These are phyloP conservation scores for Mastomys natalensis DNA, from an alignment of 2,113 vertebrate species.

Conservation along the genomic window DNA sequence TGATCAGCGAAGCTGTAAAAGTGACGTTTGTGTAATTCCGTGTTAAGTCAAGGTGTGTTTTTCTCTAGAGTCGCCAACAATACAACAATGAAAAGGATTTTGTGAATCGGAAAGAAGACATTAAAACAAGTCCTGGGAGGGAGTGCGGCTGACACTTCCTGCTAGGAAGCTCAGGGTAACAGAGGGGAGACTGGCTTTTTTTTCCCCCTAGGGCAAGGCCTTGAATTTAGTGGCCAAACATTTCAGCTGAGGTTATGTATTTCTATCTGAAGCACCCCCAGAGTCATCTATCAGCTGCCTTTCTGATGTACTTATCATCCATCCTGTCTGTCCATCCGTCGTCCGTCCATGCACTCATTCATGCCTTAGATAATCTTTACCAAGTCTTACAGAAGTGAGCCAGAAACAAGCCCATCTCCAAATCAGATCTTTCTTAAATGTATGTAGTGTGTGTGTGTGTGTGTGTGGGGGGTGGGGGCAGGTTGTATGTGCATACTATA, in stretches of 20 bases:
- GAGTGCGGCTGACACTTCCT: background rate
- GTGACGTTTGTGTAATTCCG: background rate
- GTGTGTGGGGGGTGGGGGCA: no score
- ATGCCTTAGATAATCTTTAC: background rate
- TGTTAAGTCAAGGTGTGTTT: slow-evolving; percentile 32
- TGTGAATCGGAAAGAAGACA: slow-evolving; percentile 45
- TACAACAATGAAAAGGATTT: background rate
- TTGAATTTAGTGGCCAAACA: background rate
- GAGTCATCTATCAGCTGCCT: slow-evolving; percentile 24
- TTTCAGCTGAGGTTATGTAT: background rate
- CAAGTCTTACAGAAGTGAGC: background rate
- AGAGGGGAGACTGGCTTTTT: background rate
- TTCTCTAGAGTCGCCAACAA: slow-evolving; percentile 21
- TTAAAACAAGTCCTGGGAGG: background rate
- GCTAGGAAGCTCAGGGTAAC: background rate
- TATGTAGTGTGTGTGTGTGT: background rate
- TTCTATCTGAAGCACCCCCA: background rate
- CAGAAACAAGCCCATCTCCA: background rate
- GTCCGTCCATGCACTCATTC: background rate
- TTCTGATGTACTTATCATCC: background rate
- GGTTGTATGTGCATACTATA: background rate
- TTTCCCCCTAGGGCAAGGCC: background rate
- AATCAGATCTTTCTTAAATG: slow-evolving; percentile 14
- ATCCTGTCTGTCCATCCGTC: background rate
- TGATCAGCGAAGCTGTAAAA: background rate